phyloP scores from a whole-genome alignment of 2,113 vertebrate genomes.

The Parus major region DNA sequence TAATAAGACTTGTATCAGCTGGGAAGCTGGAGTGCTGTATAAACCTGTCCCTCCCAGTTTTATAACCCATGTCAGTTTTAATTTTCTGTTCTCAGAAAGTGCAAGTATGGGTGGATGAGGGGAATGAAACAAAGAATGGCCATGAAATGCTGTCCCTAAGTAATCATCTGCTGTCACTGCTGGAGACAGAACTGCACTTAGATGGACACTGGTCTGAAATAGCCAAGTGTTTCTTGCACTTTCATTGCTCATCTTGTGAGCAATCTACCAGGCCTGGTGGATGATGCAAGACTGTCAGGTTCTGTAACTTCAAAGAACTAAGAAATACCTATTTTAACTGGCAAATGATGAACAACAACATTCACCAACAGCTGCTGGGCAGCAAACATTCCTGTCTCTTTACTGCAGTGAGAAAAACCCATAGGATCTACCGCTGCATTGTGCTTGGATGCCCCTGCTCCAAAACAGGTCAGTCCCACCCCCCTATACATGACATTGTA shows the following conservation, averaged over 20 bases:
- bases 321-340: not conserved
- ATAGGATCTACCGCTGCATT: not conserved
- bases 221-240: not conserved
- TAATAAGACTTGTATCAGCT: not conserved
- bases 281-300: not conserved
- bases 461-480: not conserved
- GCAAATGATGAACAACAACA: not conserved
- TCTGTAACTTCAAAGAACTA: not conserved
- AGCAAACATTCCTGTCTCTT: not conserved
- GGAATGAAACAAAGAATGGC: not conserved
- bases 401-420: not conserved
- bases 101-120: not conserved
- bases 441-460: not conserved
- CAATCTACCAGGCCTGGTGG: too few relatives aligned
- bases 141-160: not conserved
- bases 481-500: rapidly evolving
- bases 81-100: not conserved
- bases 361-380: not conserved
- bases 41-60: not conserved
- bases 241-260: not conserved
- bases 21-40: not conserved
- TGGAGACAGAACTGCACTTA: not conserved
- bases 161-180: not conserved
- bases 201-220: not conserved
- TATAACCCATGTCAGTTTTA: not conserved